Conservation (phyloP, 2,113 vertebrate genomes). For the Mirounga angustirostris region DNA sequence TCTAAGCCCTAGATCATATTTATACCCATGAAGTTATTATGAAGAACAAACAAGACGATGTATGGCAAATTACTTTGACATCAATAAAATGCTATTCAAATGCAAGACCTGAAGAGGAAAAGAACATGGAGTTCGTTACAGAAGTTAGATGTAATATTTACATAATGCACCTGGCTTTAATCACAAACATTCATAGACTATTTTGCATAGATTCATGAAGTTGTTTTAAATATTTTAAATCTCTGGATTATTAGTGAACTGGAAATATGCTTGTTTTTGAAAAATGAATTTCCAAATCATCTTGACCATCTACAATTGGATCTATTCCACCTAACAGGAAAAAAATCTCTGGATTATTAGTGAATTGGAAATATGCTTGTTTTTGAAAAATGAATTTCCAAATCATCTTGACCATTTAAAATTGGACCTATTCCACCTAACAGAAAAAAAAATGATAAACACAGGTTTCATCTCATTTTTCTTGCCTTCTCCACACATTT, state of each 20-base stretch:
- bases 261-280: constrained; percentile 2
- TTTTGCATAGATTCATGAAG: background rate
- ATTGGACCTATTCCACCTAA: background rate
- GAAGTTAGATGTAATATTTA: background rate
- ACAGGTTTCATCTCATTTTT: background rate
- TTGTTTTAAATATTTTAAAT: background rate
- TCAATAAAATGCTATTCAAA: background rate
- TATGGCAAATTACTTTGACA: background rate
- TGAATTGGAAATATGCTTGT: background rate
- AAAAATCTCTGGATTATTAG: background rate
- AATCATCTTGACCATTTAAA: background rate
- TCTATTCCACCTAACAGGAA: background rate
- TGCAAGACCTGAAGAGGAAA: background rate
- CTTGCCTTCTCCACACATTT: background rate
- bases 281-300: constrained; percentile 38
- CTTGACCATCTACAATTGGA: background rate
- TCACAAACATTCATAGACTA: background rate
- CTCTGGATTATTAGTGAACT: background rate
- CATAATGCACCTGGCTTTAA: background rate
- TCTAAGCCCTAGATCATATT: background rate
- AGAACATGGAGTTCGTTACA: background rate
- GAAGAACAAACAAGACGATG: background rate
- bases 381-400: constrained; percentile 39
- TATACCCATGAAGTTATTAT: background rate
- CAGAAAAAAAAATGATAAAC: background rate